Evolutionary conservation across 2,113 vertebrate species (phyloP).

Genomic region (Misgurnus anguillicaudatus): DNA sequence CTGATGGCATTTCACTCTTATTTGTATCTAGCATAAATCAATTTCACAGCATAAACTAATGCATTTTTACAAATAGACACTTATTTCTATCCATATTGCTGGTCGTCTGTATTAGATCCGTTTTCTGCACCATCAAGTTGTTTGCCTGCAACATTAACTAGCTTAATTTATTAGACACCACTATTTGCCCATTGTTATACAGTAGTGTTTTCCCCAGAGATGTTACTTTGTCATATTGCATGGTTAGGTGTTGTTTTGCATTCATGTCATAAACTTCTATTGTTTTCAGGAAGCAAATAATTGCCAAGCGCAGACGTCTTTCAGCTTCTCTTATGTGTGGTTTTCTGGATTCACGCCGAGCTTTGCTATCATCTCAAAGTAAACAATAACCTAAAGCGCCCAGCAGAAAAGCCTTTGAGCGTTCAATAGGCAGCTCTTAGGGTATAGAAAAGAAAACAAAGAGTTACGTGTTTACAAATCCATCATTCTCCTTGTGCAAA

Average conservation of each 20-base stretch:
- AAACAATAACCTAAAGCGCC: slow-evolving; percentile 25
- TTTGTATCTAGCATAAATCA: background rate
- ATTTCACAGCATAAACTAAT: background rate
- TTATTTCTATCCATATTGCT: no score
- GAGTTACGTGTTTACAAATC: slow-evolving; percentile 8
- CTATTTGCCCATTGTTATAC: no score
- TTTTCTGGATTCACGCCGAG: background rate
- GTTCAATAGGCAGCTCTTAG: background rate
- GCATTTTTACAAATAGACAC: no score
- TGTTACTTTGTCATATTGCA: background rate
- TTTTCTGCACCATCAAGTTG: no score
- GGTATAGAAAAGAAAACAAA: slow-evolving; percentile 24
- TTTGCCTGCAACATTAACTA: no score
- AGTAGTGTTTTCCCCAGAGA: no score
- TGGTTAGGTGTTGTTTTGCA: slow-evolving; percentile 9
- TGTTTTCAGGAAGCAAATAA: slow-evolving; percentile 6
- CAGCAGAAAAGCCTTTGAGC: background rate
- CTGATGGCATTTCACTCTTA: background rate
- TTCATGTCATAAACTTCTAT: background rate
- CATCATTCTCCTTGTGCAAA: background rate
- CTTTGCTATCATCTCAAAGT: slow-evolving; percentile 16
- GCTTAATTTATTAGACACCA: no score
- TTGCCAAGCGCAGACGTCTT: background rate
- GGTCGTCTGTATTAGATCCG: no score
- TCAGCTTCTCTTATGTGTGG: slow-evolving; percentile 14